A percentile compares a stretch with the other conserved stretches of the same genome.
phyloP scores from a whole-genome alignment of 2,888 invertebrate genomes.

The Palloptera scutellata region DNA sequence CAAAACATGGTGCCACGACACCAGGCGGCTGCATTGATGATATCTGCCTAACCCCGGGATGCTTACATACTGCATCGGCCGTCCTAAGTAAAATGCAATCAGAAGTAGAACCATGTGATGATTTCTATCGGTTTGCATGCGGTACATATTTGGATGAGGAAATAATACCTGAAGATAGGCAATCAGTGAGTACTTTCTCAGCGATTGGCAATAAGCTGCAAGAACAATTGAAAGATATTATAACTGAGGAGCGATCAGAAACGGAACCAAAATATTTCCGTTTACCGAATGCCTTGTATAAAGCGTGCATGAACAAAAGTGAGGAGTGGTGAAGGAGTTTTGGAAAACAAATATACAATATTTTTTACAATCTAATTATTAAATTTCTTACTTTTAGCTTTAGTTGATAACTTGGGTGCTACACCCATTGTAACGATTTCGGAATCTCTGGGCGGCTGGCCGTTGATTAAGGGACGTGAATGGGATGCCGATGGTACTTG shows the following conservation, averaged over 20 bases:
- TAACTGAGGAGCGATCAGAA: conserved; percentile 57
- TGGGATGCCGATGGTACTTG: conserved; percentile 77
- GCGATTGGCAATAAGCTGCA: conserved; percentile 64
- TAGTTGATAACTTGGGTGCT: conserved; percentile 82
- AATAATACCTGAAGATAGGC: conserved; percentile 75
- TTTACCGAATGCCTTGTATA: conserved; percentile 63
- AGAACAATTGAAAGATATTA: conserved; percentile 62
- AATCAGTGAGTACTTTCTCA: conserved; percentile 63
- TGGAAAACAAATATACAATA: no score
- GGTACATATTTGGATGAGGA: conserved; percentile 75
- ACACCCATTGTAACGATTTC: conserved; percentile 77
- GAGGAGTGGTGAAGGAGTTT: conserved; percentile 31
- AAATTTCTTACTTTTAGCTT: conserved; percentile 67
- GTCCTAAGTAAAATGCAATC: conserved; percentile 74
- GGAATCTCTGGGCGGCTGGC: conserved; percentile 89
- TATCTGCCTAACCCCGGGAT: conserved; percentile 78
- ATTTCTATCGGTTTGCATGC: conserved; percentile 80
- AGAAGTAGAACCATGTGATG: conserved; percentile 76
- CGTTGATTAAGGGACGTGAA: conserved; percentile 78
- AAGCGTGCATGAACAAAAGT: conserved; percentile 66
- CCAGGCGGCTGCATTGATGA: conserved; percentile 38
- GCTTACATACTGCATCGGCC: conserved; percentile 77
- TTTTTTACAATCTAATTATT: no score
- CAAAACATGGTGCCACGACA: conserved; percentile 30
- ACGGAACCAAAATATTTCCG: conserved; percentile 62